Evolutionary conservation across 53 echinoderm and acorn worm species (phyloP).

Genomic region (Astropecten irregularis): DNA sequence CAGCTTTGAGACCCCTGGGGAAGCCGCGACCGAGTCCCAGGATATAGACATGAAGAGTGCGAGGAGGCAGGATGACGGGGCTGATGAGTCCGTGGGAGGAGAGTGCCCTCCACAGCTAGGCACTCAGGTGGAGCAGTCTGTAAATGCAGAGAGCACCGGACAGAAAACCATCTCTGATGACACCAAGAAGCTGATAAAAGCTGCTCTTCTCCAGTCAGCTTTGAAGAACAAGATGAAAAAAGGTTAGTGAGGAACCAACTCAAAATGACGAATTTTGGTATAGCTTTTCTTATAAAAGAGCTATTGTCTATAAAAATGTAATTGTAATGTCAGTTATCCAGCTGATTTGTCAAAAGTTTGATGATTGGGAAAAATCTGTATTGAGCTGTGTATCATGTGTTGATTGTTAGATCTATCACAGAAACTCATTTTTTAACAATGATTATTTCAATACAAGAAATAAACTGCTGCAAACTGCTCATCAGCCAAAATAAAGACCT

Average conservation of each 20-base stretch:
- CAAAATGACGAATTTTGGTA: no score
- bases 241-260: constrained; percentile 63
- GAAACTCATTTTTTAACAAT: no score
- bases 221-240: constrained; percentile 81
- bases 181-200: constrained; percentile 93
- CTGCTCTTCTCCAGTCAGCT: constrained; percentile 87
- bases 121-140: background rate
- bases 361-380: background rate
- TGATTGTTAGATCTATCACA: no score
- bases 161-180: constrained; percentile 88
- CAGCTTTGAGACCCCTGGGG: background rate
- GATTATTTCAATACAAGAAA: no score
- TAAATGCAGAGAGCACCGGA: background rate
- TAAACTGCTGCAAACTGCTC: no score
- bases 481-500: no score
- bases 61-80: constrained; percentile 11
- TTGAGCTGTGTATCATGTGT: no score
- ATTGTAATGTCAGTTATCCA: no score
- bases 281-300: no score
- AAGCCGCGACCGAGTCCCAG: background rate
- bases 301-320: no score
- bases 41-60: constrained; percentile 75
- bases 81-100: background rate
- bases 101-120: background rate
- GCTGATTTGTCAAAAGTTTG: no score